A percentile compares a stretch with the other conserved stretches of the same genome.
phyloP scores from a whole-genome alignment of 2,797 vertebrate species.

The Hippoglossus hippoglossus region DNA sequence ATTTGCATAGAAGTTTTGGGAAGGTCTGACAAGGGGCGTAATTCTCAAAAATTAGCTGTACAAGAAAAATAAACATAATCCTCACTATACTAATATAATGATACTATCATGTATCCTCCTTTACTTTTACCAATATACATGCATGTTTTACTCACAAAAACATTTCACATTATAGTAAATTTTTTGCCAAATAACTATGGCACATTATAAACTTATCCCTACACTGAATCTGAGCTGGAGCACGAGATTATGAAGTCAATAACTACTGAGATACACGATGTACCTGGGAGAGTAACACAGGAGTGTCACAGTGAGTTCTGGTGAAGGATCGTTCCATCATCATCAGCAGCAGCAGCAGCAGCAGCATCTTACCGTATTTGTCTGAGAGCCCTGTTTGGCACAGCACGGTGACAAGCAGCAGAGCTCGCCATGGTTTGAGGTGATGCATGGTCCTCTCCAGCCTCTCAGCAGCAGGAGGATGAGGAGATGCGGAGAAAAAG shows the following conservation, averaged over 20 bases:
- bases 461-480: slow-evolving; percentile 42
- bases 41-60: neutral
- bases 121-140: too few relatives aligned
- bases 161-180: neutral
- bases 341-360: neutral
- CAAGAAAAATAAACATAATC: neutral
- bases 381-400: slow-evolving; percentile 66
- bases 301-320: too few relatives aligned
- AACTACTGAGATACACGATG: too few relatives aligned
- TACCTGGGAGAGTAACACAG: too few relatives aligned
- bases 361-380: slow-evolving; percentile 76
- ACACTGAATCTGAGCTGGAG: neutral
- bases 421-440: slow-evolving; percentile 65
- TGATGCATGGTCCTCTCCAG: slow-evolving; percentile 73
- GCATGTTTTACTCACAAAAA: too few relatives aligned
- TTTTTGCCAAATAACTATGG: neutral
- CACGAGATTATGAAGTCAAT: too few relatives aligned
- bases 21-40: neutral
- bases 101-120: too few relatives aligned
- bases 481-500: slow-evolving; percentile 28
- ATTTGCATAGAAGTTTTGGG: neutral
- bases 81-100: neutral
- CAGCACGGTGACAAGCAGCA: slow-evolving; percentile 69
- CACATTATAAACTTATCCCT: neutral
- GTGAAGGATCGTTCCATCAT: neutral